phyloP scores from a whole-genome alignment of 2,888 invertebrate species.

The Alloscopus bannaensis region DNA sequence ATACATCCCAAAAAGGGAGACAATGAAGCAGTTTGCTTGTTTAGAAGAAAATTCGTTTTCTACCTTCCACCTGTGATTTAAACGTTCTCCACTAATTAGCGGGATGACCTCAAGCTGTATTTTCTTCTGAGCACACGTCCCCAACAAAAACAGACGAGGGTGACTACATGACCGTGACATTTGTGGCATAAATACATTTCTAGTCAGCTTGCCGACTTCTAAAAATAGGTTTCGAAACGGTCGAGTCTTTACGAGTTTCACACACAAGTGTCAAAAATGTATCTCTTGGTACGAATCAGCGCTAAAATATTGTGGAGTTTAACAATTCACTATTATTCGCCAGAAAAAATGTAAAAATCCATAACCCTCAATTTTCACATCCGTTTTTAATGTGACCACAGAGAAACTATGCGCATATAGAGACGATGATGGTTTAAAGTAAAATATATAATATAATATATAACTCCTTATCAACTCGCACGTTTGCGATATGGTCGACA shows the following conservation, averaged over 20 bases:
- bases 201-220: no score
- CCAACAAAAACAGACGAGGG: neutral
- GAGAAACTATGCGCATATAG: no score
- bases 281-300: neutral
- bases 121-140: constrained; percentile 2
- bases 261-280: neutral
- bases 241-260: no score
- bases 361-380: neutral
- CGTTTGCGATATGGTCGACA: neutral
- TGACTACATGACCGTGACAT: neutral
- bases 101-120: constrained; percentile 30
- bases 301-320: constrained; percentile 3
- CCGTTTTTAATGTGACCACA: no score
- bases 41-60: constrained; percentile 19
- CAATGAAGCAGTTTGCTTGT: constrained; percentile 30
- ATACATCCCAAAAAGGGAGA: constrained; percentile 49
- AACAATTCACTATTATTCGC: neutral
- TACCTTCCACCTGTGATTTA: neutral
- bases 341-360: constrained; percentile 3
- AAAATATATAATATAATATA: no score
- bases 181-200: neutral
- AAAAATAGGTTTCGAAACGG: no score
- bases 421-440: no score
- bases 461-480: neutral
- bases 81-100: constrained; percentile 39